Percentiles rank a stretch among this genome's conserved stretches.
Evolutionary conservation across 2,888 invertebrate genomes (phyloP).

Genomic region (Sarcophaga variegata): DNA sequence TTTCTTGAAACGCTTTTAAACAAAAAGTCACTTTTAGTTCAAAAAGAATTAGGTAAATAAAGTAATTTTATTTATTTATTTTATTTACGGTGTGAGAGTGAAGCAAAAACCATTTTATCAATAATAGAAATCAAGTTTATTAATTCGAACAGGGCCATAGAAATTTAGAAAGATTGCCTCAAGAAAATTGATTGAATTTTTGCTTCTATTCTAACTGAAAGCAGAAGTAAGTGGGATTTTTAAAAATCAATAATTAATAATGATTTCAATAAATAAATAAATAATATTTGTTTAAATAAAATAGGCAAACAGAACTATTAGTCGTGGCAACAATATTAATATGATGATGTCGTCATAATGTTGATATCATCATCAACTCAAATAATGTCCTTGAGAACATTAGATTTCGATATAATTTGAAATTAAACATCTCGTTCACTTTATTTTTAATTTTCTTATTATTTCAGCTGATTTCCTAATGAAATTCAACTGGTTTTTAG

Average conservation of each 20-base stretch:
- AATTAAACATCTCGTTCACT: too few relatives aligned
- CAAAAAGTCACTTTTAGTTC: background rate
- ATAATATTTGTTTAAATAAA: background rate
- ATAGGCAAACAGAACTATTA: constrained; percentile 1
- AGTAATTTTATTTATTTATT: background rate
- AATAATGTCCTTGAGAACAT: too few relatives aligned
- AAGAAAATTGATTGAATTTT: background rate
- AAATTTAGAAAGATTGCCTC: background rate
- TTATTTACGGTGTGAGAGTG: background rate
- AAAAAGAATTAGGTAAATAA: background rate
- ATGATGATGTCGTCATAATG: too few relatives aligned
- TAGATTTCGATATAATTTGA: too few relatives aligned
- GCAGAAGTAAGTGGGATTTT: too few relatives aligned
- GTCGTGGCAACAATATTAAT: too few relatives aligned
- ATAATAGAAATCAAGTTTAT: constrained; percentile 25
- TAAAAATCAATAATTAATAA: background rate
- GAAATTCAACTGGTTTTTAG: background rate
- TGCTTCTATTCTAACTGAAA: too few relatives aligned
- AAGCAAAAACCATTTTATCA: background rate
- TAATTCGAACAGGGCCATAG: constrained; percentile 34
- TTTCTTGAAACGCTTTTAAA: background rate
- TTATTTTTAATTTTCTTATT: background rate
- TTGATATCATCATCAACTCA: too few relatives aligned
- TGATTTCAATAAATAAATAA: constrained; percentile 17
- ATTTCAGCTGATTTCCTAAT: constrained; percentile 2